Conservation (phyloP, 2,888 invertebrate genomes). For the Drosophila infuscata region DNA sequence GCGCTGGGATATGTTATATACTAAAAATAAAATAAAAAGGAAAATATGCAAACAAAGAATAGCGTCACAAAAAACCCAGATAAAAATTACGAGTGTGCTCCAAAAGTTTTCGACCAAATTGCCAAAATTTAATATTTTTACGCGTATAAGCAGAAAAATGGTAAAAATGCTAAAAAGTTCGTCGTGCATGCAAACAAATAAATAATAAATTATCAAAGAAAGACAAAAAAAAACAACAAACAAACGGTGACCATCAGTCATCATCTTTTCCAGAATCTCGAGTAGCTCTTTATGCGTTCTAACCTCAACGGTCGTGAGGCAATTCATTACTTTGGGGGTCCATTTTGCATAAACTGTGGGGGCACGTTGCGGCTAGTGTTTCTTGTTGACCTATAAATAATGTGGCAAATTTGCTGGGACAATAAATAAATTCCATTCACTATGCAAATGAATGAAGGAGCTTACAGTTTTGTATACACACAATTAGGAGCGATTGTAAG, state of each 20-base stretch:
- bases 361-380: slow-evolving; percentile 18
- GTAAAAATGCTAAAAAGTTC: slow-evolving; percentile 49
- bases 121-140: slow-evolving; percentile 39
- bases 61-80: slow-evolving; percentile 28
- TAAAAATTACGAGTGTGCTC: slow-evolving; percentile 64
- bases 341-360: slow-evolving; percentile 62
- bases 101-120: slow-evolving; percentile 60
- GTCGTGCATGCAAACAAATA: slow-evolving; percentile 58
- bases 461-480: slow-evolving; percentile 25
- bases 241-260: slow-evolving; percentile 6
- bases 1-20: slow-evolving; percentile 17
- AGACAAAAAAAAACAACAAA: slow-evolving; percentile 29
- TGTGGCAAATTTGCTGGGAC: slow-evolving; percentile 61
- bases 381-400: slow-evolving; percentile 74
- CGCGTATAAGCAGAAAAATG: slow-evolving; percentile 52
- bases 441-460: slow-evolving; percentile 64
- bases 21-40: slow-evolving; percentile 24
- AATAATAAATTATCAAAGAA: slow-evolving; percentile 48
- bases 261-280: slow-evolving; percentile 12
- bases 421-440: slow-evolving; percentile 74
- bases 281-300: slow-evolving; percentile 9
- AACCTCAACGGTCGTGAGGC: slow-evolving; percentile 41
- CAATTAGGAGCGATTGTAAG: slow-evolving; percentile 49
- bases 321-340: slow-evolving; percentile 54
- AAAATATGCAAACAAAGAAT: slow-evolving; percentile 17